These are phyloP conservation scores for Napeogenes sylphis DNA, from an alignment of 2,888 invertebrate genomes.

Conservation along the genomic window DNA sequence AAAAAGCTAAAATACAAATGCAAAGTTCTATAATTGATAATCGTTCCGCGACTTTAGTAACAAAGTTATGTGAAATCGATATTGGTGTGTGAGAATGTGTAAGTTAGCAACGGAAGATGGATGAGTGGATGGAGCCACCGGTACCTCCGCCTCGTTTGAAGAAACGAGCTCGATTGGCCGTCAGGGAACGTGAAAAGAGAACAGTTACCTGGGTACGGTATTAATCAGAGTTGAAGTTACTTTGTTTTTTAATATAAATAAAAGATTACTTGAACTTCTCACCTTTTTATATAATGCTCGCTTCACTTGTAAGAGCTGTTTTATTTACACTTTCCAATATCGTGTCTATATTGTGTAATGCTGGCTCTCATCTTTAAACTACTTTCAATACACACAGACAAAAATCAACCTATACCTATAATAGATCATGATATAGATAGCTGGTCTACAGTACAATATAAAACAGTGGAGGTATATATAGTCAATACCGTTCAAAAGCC, in stretches of 20 bases:
- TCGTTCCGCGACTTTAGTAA: conserved; percentile 57
- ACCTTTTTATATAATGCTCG: not conserved
- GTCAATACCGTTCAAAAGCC: not conserved
- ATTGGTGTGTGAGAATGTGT: conserved; percentile 37
- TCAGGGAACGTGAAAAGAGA: conserved; percentile 56
- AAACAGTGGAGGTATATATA: not conserved
- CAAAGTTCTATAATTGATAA: conserved; percentile 12
- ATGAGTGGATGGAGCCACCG: conserved; percentile 46
- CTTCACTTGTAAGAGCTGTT: not conserved
- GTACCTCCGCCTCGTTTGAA: conserved; percentile 71
- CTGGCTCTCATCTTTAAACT: not conserved
- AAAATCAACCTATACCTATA: no score
- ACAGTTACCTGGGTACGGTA: conserved; percentile 64
- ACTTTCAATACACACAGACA: no score
- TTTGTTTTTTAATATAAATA: no score
- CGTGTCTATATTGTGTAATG: not conserved
- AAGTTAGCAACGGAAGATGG: conserved; percentile 44
- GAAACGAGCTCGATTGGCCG: conserved; percentile 63
- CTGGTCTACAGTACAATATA: no score
- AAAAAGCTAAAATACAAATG: conserved; percentile 1
- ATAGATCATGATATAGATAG: no score
- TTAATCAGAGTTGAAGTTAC: not conserved
- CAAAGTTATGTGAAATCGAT: conserved; percentile 60
- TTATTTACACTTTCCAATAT: conserved; percentile 1
- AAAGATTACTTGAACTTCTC: not conserved